phyloP scores from a whole-genome alignment of 2,797 vertebrate species.

The Podarcis siculus region DNA sequence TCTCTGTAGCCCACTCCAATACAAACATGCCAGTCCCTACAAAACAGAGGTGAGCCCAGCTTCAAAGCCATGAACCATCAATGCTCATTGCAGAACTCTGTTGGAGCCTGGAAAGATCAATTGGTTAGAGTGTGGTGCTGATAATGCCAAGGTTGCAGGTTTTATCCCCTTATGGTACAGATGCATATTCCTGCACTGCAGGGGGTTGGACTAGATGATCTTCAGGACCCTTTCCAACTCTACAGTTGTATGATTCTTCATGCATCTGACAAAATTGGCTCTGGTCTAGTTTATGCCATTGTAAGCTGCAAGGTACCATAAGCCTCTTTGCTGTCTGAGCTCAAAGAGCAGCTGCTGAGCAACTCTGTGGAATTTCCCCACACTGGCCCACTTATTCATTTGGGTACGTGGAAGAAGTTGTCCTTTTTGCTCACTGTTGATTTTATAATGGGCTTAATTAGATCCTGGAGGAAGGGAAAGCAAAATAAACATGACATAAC shows the following conservation, averaged over 20 bases:
- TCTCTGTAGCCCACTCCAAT: background rate
- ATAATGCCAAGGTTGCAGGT: too few relatives aligned
- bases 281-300: too few relatives aligned
- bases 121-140: too few relatives aligned
- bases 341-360: background rate
- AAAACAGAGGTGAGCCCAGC: too few relatives aligned
- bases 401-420: slow-evolving; percentile 2
- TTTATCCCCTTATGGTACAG: too few relatives aligned
- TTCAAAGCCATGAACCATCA: too few relatives aligned
- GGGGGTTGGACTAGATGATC: too few relatives aligned
- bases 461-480: slow-evolving; percentile 21
- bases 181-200: too few relatives aligned
- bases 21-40: too few relatives aligned
- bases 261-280: background rate
- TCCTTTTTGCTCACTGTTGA: slow-evolving; percentile 28
- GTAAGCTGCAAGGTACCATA: background rate
- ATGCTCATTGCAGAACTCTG: background rate
- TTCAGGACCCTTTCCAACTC: too few relatives aligned
- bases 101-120: too few relatives aligned
- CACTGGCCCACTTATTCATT: background rate
- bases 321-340: background rate
- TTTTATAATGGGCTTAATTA: slow-evolving; percentile 59
- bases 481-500: slow-evolving; percentile 46
- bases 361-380: accelerated
- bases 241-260: background rate